These are phyloP conservation scores for Clinocottus analis DNA, from an alignment of 2,113 vertebrate species.

Conservation along the genomic window DNA sequence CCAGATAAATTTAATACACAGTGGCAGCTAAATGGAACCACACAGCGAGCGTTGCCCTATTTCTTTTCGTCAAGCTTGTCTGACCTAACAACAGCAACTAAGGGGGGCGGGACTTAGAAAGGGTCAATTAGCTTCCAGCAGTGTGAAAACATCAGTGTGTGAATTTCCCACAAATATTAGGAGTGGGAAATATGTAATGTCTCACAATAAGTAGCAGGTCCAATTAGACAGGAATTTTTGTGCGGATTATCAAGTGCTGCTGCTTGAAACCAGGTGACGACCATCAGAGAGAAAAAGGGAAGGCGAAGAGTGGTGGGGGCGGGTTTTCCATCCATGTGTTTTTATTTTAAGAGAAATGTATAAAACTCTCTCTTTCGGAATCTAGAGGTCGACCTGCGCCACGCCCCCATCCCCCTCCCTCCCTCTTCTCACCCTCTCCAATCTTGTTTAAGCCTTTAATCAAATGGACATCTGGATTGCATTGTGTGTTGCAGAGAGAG, in stretches of 20 bases:
- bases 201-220: slow-evolving; percentile 51
- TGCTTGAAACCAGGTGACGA: slow-evolving; percentile 59
- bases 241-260: slow-evolving; percentile 55
- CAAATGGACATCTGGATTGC: slow-evolving; percentile 80
- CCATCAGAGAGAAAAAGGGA: slow-evolving; percentile 36
- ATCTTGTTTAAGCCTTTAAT: slow-evolving; percentile 74
- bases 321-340: slow-evolving; percentile 72
- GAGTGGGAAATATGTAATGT: slow-evolving; percentile 47
- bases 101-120: background rate
- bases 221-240: slow-evolving; percentile 65
- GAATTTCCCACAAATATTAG: slow-evolving; percentile 61
- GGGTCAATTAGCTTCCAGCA: slow-evolving; percentile 19
- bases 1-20: background rate
- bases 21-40: background rate
- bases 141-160: slow-evolving; percentile 16
- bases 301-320: background rate
- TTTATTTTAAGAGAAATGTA: slow-evolving; percentile 77
- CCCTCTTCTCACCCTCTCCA: slow-evolving; percentile 53
- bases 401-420: too few relatives aligned
- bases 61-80: background rate
- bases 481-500: slow-evolving; percentile 68
- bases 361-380: slow-evolving; percentile 76
- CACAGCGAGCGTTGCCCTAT: background rate
- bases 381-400: slow-evolving; percentile 59
- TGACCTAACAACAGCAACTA: background rate